These are phyloP conservation scores for Diplodus puntazzo DNA, from an alignment of 2,797 vertebrate species.

Conservation along the genomic window DNA sequence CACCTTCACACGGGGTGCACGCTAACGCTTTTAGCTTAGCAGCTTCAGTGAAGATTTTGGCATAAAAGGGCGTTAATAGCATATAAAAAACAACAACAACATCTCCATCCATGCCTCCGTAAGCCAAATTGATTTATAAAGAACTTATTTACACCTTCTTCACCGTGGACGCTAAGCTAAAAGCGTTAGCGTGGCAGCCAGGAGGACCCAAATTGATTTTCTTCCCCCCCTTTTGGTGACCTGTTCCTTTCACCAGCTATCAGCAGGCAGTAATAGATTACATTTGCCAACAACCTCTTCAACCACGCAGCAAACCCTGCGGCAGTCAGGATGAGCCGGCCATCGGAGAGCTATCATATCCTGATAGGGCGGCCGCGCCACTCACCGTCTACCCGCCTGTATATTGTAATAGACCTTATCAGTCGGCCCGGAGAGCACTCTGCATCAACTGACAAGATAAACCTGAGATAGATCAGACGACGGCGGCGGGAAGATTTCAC, in stretches of 20 bases:
- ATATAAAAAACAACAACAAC: no score
- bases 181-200: no score
- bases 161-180: no score
- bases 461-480: constrained; percentile 50
- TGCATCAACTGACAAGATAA: constrained; percentile 66
- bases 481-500: constrained; percentile 35
- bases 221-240: no score
- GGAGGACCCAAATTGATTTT: no score
- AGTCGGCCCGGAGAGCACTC: constrained; percentile 51
- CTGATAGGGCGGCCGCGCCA: constrained; percentile 41
- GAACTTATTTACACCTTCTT: no score
- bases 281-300: constrained; percentile 13
- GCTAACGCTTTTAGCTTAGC: no score
- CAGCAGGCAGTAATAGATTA: constrained; percentile 31
- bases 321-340: constrained; percentile 6
- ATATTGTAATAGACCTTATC: constrained; percentile 64
- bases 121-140: no score
- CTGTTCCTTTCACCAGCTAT: constrained; percentile 3
- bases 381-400: constrained; percentile 35
- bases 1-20: no score
- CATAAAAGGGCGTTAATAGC: no score
- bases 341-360: constrained; percentile 29
- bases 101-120: no score
- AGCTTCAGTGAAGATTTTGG: no score
- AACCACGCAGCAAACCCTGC: constrained; percentile 17